Percentiles rank a stretch among this genome's conserved stretches.
These are phyloP conservation scores for Cettia cetti DNA, from an alignment of 2,113 vertebrate genomes.

Conservation along the genomic window DNA sequence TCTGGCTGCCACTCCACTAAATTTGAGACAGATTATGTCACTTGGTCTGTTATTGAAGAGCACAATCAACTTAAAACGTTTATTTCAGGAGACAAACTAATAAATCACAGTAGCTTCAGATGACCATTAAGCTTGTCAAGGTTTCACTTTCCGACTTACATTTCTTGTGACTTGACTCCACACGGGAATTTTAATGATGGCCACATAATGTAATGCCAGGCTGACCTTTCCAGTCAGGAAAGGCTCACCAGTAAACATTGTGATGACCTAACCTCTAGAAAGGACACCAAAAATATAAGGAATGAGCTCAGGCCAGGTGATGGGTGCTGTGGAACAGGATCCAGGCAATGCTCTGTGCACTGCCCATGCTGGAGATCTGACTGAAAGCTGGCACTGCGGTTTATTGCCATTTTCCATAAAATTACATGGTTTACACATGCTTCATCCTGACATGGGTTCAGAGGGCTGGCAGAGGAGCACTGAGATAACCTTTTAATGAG, in stretches of 20 bases:
- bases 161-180: neutral
- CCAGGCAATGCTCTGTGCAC: neutral
- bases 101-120: slow-evolving; percentile 8
- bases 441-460: neutral
- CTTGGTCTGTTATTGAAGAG: neutral
- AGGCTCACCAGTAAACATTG: neutral
- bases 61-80: neutral
- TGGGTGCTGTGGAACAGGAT: neutral
- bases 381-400: accelerated
- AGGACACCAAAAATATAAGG: neutral
- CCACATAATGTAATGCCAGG: neutral
- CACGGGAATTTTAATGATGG: neutral
- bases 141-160: neutral
- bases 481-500: neutral
- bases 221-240: neutral
- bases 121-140: neutral
- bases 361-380: neutral
- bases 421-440: neutral
- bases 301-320: neutral
- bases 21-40: neutral
- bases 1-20: neutral
- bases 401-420: neutral
- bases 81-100: neutral
- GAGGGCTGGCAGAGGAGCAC: neutral
- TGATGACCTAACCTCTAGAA: neutral